Evolutionary conservation across 2,797 vertebrate genomes (phyloP).

Genomic region (Nyctibius grandis): DNA sequence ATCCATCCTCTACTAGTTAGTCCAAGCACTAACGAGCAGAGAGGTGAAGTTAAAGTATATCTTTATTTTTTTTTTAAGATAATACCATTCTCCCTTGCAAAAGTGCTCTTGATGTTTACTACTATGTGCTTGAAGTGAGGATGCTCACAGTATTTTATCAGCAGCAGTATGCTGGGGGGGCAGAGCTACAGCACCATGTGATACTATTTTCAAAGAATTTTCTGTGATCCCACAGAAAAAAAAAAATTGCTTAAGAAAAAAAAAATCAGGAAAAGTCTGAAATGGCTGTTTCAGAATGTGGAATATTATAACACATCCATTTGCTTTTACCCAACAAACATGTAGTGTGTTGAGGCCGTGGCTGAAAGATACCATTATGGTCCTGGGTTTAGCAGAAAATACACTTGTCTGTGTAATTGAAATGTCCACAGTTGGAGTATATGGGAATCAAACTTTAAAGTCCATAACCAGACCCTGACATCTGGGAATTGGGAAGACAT

Average conservation of each 20-base stretch:
- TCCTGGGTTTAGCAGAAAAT: neutral
- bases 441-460: neutral
- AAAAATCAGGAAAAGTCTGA: neutral
- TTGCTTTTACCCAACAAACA: neutral
- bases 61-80: neutral
- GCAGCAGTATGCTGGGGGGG: neutral
- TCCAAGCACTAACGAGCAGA: neutral
- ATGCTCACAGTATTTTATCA: neutral
- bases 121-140: neutral
- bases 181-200: neutral
- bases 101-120: neutral
- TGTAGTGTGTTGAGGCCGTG: neutral
- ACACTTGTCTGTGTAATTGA: neutral
- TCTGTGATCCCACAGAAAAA: neutral
- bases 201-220: neutral
- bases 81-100: neutral
- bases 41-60: neutral
- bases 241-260: neutral
- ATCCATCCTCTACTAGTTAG: neutral
- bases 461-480: neutral
- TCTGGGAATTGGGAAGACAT: neutral
- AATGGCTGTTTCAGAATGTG: neutral
- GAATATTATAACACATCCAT: neutral
- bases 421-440: neutral
- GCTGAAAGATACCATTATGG: neutral